Evolutionary conservation across 2,888 invertebrate species (phyloP), one percentile per base, ranked within the genome.

Genomic region (Tortrix viridana): DNA sequence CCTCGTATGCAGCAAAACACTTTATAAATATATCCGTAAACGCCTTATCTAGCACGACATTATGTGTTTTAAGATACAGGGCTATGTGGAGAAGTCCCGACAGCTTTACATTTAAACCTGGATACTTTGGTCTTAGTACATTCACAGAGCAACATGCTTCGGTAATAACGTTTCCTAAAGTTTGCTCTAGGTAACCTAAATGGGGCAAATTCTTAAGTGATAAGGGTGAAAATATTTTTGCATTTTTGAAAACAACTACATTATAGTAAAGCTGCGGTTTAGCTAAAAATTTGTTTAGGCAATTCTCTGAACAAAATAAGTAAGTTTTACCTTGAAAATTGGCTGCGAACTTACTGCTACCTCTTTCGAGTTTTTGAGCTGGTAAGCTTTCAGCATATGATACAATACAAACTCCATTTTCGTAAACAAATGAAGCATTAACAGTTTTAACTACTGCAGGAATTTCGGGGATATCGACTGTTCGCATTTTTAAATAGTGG

Each of bases 131-230:
- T 65, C 95, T 87, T 18, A 86, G 58, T 1, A 86, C 87, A 61
- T 92, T 90, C 0, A 93, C 85, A 43, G 89, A 82, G 63, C 92
- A 91, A 60, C 95, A 88, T 1, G 93, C 94, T 60, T 90, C 81
- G 2, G 94, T 91, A 26, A 95, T 75, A 44, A 92, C 75, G 60
- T 86, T 87, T 0, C 92, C 93, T 0, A 94, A 81, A 16, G 92
- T 93, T 76, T 94, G 95, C 69, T 95, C 94, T 19, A 95, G 79
- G 76, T 94, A 94, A 1, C 94, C 95, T 16, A 94, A 71, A 60
- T 92, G 77, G 0, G 95, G 94, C 26, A 95, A 77, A 44, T 82
- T 83, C 12, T 87, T 83, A 48, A 94, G 74, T 20, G 84, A 77
- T 16, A 94, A 65, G 6, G 84, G 71, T 0, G 93, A 86, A 62